Evolutionary conservation across 2,797 vertebrate species (phyloP).

Genomic region (Pelochelys cantorii): DNA sequence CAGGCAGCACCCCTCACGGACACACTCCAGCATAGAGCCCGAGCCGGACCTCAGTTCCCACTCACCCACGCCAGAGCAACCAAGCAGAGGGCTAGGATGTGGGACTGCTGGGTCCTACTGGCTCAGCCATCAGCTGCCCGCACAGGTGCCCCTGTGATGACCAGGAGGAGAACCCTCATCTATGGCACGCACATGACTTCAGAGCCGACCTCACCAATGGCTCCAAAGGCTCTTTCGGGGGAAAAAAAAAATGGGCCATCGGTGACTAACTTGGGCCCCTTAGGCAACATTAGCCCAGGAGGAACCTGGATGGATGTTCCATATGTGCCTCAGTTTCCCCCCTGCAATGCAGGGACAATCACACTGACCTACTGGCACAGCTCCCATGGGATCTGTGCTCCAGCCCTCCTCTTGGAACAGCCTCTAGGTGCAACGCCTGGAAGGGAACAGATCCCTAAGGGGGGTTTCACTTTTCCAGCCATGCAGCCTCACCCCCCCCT

Average conservation of each 20-base stretch:
- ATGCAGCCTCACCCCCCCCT: background rate
- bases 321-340: background rate
- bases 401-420: too few relatives aligned
- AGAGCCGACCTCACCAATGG: background rate
- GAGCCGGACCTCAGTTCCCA: background rate
- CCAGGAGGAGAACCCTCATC: too few relatives aligned
- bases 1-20: background rate
- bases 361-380: background rate
- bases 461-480: too few relatives aligned
- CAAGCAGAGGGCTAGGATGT: background rate
- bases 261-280: too few relatives aligned
- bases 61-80: background rate
- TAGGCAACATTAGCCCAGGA: too few relatives aligned
- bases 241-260: too few relatives aligned
- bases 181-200: background rate
- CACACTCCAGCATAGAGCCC: too few relatives aligned
- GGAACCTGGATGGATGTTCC: too few relatives aligned
- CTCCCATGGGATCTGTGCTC: too few relatives aligned
- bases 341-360: background rate
- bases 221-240: background rate
- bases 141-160: background rate
- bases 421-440: too few relatives aligned
- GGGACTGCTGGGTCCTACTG: background rate
- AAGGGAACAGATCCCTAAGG: too few relatives aligned
- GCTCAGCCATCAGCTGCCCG: too few relatives aligned